Conservation (phyloP, 2,113 vertebrate genomes). For the human (Homo sapiens) region DNA sequence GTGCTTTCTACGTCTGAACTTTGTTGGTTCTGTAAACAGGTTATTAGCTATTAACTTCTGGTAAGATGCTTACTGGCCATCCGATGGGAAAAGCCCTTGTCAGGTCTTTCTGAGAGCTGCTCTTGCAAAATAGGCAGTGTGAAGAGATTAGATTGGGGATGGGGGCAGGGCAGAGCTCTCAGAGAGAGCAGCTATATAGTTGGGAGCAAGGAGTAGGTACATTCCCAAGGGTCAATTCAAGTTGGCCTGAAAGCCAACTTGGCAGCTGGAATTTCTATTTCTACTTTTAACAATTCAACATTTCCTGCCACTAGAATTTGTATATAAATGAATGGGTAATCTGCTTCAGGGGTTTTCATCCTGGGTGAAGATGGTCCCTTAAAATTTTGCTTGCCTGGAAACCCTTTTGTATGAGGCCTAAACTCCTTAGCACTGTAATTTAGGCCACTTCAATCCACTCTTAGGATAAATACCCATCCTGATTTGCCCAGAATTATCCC, state of each 20-base stretch:
- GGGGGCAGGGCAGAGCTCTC: background rate
- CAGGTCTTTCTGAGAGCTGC: background rate
- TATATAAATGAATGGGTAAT: background rate
- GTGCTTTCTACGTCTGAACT: background rate
- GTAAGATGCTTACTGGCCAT: background rate
- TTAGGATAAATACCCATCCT: background rate
- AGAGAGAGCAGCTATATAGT: rapidly evolving
- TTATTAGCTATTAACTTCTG: background rate
- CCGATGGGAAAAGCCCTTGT: background rate
- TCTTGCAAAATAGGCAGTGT: background rate
- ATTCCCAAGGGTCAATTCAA: background rate
- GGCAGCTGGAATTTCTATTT: background rate
- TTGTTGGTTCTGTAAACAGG: background rate
- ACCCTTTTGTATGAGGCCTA: background rate
- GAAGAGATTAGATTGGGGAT: background rate
- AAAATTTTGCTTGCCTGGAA: background rate
- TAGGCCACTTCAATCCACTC: too few species aligned
- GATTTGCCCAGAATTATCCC: background rate
- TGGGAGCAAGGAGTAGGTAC: background rate
- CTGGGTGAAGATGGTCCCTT: background rate
- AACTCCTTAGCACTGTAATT: background rate
- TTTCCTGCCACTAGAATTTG: background rate
- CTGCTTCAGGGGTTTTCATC: background rate
- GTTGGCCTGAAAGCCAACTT: background rate
- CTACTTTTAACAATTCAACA: background rate